Conservation (phyloP, 2,113 vertebrate species). For the Ornithorhynchus anatinus region DNA sequence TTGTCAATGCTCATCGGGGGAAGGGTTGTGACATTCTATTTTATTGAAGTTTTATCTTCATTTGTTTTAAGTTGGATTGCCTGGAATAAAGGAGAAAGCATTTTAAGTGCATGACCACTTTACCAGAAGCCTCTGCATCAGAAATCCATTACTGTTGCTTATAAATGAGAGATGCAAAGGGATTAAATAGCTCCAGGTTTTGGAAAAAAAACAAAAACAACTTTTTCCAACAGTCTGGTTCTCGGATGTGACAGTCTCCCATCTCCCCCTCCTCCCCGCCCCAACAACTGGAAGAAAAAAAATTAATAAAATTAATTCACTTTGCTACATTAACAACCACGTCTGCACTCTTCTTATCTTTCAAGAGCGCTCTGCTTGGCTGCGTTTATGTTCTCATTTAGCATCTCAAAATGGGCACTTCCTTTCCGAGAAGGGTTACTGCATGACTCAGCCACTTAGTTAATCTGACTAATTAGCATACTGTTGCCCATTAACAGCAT, state of each 20-base stretch:
- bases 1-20: constrained; percentile 28
- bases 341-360: constrained; percentile 67
- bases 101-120: no score
- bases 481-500: constrained; percentile 70
- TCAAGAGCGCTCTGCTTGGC: constrained; percentile 67
- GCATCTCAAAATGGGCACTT: constrained; percentile 75
- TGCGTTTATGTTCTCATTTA: constrained; percentile 75
- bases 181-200: no score
- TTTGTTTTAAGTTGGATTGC: constrained; percentile 55
- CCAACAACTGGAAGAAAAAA: no score
- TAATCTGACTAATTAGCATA: constrained; percentile 80
- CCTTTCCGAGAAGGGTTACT: constrained; percentile 71
- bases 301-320: constrained; percentile 55
- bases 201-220: no score
- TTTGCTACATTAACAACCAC: constrained; percentile 63
- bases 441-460: constrained; percentile 77
- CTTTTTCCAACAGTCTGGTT: no score
- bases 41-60: constrained; percentile 50
- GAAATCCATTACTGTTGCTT: constrained; percentile 41
- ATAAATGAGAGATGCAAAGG: no score
- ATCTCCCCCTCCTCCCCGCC: no score
- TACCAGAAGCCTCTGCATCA: constrained; percentile 25
- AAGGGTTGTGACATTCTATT: constrained; percentile 33
- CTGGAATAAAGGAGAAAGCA: constrained; percentile 42
- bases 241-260: no score